phyloP scores from a whole-genome alignment of 2,888 invertebrate genomes.

The Drosophila ochracea region DNA sequence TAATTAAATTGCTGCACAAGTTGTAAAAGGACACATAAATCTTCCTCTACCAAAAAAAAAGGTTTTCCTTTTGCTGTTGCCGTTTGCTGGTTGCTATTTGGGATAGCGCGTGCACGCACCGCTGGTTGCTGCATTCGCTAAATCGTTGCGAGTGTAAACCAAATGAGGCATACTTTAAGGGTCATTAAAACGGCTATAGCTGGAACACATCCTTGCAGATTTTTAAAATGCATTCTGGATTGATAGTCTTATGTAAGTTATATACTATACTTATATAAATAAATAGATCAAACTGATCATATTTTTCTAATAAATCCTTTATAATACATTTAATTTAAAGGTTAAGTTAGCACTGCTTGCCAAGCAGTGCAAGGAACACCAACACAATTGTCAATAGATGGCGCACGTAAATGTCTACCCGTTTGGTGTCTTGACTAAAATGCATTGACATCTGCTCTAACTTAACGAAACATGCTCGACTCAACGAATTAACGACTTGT shows the following conservation, averaged over 20 bases:
- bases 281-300: no score
- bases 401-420: not conserved
- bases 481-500: not conserved
- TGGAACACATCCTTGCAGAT: not conserved
- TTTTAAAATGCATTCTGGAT: no score
- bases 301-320: not conserved
- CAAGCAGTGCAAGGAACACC: not conserved
- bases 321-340: not conserved
- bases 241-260: no score
- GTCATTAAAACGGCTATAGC: not conserved
- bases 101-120: not conserved
- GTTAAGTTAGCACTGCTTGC: not conserved
- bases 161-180: not conserved
- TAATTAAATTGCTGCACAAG: not conserved
- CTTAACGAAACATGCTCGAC: not conserved
- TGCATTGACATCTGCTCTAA: not conserved
- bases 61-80: not conserved
- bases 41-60: not conserved
- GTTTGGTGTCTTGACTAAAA: not conserved
- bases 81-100: fast-evolving
- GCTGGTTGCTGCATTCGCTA: not conserved
- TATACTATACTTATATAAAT: no score
- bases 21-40: not conserved
- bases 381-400: not conserved
- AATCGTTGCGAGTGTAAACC: not conserved